phyloP scores from a whole-genome alignment of 1,140 invertebrate species.

The Hirudo medicinalis region DNA sequence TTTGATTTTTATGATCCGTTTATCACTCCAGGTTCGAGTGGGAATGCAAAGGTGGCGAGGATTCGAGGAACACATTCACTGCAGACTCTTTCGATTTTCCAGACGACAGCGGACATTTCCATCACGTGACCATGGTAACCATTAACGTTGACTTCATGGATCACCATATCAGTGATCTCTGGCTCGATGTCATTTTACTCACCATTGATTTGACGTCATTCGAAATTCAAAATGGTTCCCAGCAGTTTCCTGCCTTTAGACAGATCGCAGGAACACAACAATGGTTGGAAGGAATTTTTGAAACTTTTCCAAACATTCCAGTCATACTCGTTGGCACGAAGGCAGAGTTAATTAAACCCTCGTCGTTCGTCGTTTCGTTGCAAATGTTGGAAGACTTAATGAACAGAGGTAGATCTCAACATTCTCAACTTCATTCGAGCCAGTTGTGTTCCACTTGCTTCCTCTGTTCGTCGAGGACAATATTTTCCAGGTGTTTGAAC shows the following conservation, averaged over 20 bases:
- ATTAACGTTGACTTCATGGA: slow-evolving; percentile 20
- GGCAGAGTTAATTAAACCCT: slow-evolving; percentile 20
- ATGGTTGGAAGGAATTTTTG: slow-evolving; percentile 22
- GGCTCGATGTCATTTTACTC: slow-evolving; percentile 19
- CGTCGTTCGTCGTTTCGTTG: slow-evolving; percentile 20
- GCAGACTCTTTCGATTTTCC: slow-evolving; percentile 22
- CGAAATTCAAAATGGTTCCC: slow-evolving; percentile 22
- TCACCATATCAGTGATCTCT: slow-evolving; percentile 9
- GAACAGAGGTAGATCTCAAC: slow-evolving; percentile 13
- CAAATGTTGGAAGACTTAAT: slow-evolving; percentile 18
- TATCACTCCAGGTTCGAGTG: no score
- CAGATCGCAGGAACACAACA: slow-evolving; percentile 20
- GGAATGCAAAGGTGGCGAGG: neutral
- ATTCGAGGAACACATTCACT: slow-evolving; percentile 17
- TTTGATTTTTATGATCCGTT: no score
- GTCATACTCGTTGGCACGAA: slow-evolving; percentile 22
- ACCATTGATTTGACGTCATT: slow-evolving; percentile 21
- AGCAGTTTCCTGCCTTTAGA: slow-evolving; percentile 20
- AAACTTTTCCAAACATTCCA: slow-evolving; percentile 21
- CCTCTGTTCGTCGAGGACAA: slow-evolving; percentile 13
- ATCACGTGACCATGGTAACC: slow-evolving; percentile 20
- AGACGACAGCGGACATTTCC: neutral
- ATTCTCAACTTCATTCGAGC: slow-evolving; percentile 16
- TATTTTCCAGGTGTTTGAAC: slow-evolving; percentile 5
- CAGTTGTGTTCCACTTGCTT: slow-evolving; percentile 15